Base-by-base conservation (phyloP, 2,888 invertebrate genomes). In the Xestia sexstrigata region DNA sequence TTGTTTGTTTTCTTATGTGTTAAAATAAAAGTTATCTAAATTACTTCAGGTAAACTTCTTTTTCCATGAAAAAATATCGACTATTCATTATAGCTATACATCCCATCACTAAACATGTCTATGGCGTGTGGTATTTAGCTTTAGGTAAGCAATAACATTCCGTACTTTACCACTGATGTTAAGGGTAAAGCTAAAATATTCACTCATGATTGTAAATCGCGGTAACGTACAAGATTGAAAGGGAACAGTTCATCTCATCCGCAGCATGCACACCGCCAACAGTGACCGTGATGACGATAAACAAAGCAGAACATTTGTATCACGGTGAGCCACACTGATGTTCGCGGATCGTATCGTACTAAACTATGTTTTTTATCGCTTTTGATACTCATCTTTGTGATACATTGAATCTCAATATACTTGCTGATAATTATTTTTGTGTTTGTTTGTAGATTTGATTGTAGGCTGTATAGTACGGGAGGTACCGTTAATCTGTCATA, bases 371-470 rank as follows among this genome's bases (percentile, higher is more conserved):
- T 75, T 74, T 66, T 74, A 66, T n/a, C 1, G 17, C 26, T 66
- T 78, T 74, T 78, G 35, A 74, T 78, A 84, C 60, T 47, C 26
- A 8, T 35, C 2, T 71, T 62, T 72, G 71, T 82, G 70, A 68
- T 68, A 70, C 26, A n/a, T 79, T 73, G 39, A 85, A 76, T 74
- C 63, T 81, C n/a, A 85, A 85, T 85, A 83, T 81, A 83, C 20
- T 60, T 60, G 23, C 47, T 85, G 76, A 42, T 17, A 76, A 65
- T 20, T 7, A 17, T 20, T 49, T 62, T 45, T 35, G 42, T 70
- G 73, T 83, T 83, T 83, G 39, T 76, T 55, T 82, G 82, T 83
- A 81, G 85, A 39, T 68, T 67, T 39, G 62, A 30, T 58, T 58
- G 49, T 71, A 26, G 23, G n/a, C 35, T 74, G 23, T 65, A 49